Conservation (phyloP, 2,113 vertebrate genomes). For the Neomonachus schauinslandi region DNA sequence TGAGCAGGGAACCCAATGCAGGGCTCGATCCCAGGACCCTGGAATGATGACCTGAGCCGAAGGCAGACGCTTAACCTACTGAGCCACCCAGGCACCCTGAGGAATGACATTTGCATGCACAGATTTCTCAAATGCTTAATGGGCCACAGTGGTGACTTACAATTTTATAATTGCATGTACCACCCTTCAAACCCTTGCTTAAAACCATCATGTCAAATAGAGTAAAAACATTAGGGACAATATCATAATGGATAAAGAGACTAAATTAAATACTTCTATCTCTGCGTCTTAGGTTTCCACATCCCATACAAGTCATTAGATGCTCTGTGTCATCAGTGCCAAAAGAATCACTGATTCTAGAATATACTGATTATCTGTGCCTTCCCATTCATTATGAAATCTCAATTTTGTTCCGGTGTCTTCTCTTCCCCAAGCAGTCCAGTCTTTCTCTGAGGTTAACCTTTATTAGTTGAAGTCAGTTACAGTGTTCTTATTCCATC, state of each 20-base stretch:
- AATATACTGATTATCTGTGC: neutral
- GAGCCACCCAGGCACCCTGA: too few species aligned
- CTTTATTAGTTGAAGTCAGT: neutral
- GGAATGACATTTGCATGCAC: neutral
- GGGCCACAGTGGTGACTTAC: neutral
- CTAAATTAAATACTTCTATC: neutral
- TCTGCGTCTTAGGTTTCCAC: neutral
- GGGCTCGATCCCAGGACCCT: too few species aligned
- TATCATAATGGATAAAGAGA: neutral
- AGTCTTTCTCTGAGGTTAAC: neutral
- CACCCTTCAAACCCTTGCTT: neutral
- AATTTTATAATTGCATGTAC: neutral
- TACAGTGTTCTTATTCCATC: neutral
- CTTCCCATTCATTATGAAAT: neutral
- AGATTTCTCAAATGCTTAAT: constrained; percentile 31
- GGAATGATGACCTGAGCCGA: too few species aligned
- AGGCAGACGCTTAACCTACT: too few species aligned
- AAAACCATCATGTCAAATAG: neutral
- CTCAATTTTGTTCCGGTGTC: neutral
- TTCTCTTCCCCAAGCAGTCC: neutral
- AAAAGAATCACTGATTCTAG: neutral
- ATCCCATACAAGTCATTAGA: neutral
- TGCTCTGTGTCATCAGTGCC: neutral
- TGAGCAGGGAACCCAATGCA: too few species aligned
- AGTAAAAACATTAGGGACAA: neutral